phyloP scores from a whole-genome alignment of 2,797 vertebrate species.

The Sebastes oblongus region DNA sequence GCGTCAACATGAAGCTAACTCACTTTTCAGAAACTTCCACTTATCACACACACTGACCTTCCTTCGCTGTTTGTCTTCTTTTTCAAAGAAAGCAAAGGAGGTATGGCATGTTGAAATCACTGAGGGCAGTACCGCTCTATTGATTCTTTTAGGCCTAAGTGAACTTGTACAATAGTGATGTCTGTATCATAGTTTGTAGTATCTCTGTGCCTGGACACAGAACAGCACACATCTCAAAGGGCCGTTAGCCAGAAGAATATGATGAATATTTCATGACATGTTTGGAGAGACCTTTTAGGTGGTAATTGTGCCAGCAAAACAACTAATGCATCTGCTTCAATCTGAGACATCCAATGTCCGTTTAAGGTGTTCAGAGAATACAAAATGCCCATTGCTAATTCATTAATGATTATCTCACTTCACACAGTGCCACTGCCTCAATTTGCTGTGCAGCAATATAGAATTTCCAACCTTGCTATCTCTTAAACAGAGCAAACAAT shows the following conservation, averaged over 20 bases:
- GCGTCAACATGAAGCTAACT: slow-evolving; percentile 22
- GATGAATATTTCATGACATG: slow-evolving; percentile 60
- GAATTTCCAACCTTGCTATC: slow-evolving; percentile 9
- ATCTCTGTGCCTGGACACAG: slow-evolving; percentile 18
- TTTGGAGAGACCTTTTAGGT: slow-evolving; percentile 42
- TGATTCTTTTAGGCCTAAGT: slow-evolving; percentile 24
- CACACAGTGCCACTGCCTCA: slow-evolving; percentile 27
- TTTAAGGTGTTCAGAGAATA: slow-evolving; percentile 46
- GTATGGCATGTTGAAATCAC: neutral
- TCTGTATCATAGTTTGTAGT: slow-evolving; percentile 43
- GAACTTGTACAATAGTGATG: slow-evolving; percentile 30
- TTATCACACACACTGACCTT: slow-evolving; percentile 8
- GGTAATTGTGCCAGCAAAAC: slow-evolving; percentile 52
- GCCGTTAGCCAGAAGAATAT: slow-evolving; percentile 22
- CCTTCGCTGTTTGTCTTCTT: neutral
- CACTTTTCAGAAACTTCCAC: slow-evolving; percentile 4
- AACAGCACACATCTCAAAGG: slow-evolving; percentile 27
- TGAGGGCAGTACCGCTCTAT: neutral
- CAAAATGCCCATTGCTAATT: slow-evolving; percentile 25
- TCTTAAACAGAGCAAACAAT: slow-evolving; percentile 37
- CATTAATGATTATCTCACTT: slow-evolving; percentile 54
- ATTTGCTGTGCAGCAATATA: slow-evolving; percentile 18
- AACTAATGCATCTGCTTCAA: slow-evolving; percentile 31
- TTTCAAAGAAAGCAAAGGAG: neutral
- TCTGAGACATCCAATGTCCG: slow-evolving; percentile 18